phyloP scores from a whole-genome alignment of 2,113 vertebrate genomes.

The Sorex araneus region DNA sequence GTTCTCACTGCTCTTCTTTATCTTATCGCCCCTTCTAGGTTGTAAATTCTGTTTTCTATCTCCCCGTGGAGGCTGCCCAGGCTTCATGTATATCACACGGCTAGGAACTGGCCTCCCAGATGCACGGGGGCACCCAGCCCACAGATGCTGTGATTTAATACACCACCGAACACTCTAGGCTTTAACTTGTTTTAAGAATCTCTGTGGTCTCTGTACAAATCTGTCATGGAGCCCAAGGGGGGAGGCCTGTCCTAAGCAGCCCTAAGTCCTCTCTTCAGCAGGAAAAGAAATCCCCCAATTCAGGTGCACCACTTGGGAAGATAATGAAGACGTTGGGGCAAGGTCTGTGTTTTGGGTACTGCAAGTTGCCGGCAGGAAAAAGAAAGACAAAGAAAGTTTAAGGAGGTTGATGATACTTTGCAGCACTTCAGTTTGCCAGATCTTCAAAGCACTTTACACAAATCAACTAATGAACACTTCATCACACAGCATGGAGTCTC shows the following conservation, averaged over 20 bases:
- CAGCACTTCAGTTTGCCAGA: conserved; percentile 16
- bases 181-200: background rate
- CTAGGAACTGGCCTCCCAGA: background rate
- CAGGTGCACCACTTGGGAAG: background rate
- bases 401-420: conserved; percentile 27
- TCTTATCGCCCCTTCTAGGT: background rate
- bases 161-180: background rate
- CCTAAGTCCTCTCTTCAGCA: background rate
- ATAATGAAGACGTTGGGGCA: background rate
- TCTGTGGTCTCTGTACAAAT: background rate
- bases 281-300: background rate
- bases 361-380: conserved; percentile 20
- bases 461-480: conserved; percentile 78
- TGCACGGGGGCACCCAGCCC: background rate
- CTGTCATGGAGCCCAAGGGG: background rate
- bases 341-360: background rate
- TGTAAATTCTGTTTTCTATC: conserved; percentile 24
- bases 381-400: conserved; percentile 69
- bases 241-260: background rate
- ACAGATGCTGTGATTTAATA: conserved; percentile 10
- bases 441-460: conserved; percentile 73
- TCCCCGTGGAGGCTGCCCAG: background rate
- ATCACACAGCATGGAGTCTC: conserved; percentile 20
- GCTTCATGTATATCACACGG: background rate
- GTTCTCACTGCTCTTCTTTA: conserved; percentile 36